Evolutionary conservation across 2,113 vertebrate genomes (phyloP), one percentile per base, ranked within the genome.

Genomic region (Stomatorhinus ivindoensis): DNA sequence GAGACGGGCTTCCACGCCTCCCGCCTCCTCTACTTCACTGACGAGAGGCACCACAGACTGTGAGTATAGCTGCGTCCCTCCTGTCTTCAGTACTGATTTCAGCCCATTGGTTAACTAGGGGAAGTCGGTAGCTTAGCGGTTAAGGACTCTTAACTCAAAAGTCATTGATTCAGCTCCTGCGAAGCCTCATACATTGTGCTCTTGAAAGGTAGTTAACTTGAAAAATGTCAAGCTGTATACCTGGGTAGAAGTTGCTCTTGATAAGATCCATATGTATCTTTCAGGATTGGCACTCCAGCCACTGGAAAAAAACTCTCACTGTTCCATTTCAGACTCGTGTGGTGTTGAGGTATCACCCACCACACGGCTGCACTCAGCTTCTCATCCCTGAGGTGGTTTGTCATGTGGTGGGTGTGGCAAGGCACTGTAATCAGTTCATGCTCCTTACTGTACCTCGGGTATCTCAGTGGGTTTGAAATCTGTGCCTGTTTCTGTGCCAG

Each of bases 31-130:
- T 98, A 96, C 95, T 99, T 99, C 47, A 97, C 96, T 0, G 97
- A 99, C 0, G 98, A 99, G 93, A 98, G 96, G 94, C 98, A 99
- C 2, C 97, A 98, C 94, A 99, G 97, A 94, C 96, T 98, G 98
- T 99, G 93, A 96, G 97, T 93, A 61, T 19, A 24, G 3, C 35
- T 61, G 17, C 4, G 24, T 58, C 21, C 39, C n/a, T 47, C 21
- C 82, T 13, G 27, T 39, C 73, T 39, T 39, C 31, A 15, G 27
- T 80, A 80, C 48, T 19, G 27, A 8, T 65, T 65, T 65, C 55
- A 61, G 47, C 42, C n/a, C 4, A 0, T n/a, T 46, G 13, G 27
- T 7, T 86, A 35, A 19, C 27, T 51, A 51, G 27, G 24, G 21
- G 1, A 48, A 86, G 84, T 44, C 15, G 10, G 42, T 44, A 83